Conservation (phyloP, 1,140 invertebrate genomes). For the Magallana ariakensis region DNA sequence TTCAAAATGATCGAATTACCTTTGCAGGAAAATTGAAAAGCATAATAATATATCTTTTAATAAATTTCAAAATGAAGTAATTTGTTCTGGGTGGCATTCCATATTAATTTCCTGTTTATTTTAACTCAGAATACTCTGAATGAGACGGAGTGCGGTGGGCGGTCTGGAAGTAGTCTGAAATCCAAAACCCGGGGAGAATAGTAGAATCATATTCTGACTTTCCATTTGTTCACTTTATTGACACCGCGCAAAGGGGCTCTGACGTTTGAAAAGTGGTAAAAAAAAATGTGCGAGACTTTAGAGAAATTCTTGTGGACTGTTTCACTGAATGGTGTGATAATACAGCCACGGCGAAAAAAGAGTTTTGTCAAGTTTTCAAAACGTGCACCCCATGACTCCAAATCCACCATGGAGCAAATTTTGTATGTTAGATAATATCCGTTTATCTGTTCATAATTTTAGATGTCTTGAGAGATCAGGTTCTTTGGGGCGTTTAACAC, state of each 20-base stretch:
- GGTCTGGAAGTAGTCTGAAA: constrained; percentile 11
- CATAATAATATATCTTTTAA: not conserved
- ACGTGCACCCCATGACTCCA: constrained; percentile 13
- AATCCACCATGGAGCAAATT: not conserved
- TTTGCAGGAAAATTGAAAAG: constrained; percentile 8
- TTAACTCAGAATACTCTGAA: constrained; percentile 11
- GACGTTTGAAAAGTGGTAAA: constrained; percentile 20
- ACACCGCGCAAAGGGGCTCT: not conserved
- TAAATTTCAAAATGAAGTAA: constrained; percentile 10
- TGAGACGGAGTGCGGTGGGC: not conserved
- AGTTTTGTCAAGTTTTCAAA: constrained; percentile 24
- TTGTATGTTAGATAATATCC: constrained; percentile 41
- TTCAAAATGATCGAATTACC: not conserved
- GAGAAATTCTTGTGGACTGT: constrained; percentile 21
- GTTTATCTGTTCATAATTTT: constrained; percentile 53
- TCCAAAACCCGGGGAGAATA: not conserved
- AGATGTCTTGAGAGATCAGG: constrained; percentile 48
- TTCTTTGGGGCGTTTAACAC: constrained; percentile 46
- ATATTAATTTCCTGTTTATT: constrained; percentile 39
- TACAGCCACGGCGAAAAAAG: not conserved
- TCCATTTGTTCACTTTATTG: constrained; percentile 13
- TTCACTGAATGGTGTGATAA: constrained; percentile 13
- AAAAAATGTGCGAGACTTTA: constrained; percentile 3
- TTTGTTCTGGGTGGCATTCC: constrained; percentile 21
- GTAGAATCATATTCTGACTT: constrained; percentile 19